Conservation (phyloP, 2,888 invertebrate genomes). For the Drosophila fulvimacula region DNA sequence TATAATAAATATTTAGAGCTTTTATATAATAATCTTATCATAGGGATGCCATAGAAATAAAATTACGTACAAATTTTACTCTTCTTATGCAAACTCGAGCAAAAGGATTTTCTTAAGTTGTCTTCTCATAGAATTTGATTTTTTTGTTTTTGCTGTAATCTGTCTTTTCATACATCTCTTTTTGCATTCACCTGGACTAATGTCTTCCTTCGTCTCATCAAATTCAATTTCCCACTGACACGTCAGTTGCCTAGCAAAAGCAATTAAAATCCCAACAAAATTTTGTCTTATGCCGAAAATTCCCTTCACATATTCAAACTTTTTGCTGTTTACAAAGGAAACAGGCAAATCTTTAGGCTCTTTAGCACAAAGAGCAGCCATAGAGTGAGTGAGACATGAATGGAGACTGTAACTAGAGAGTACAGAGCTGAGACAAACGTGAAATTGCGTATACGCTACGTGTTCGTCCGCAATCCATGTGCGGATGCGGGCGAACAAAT, state of each 20-base stretch:
- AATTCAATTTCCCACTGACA: background rate
- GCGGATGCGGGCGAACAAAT: slow-evolving; percentile 38
- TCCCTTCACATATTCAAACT: slow-evolving; percentile 6
- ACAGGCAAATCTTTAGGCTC: slow-evolving; percentile 10
- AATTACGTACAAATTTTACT: background rate
- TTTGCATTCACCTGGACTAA: background rate
- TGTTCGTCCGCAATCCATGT: slow-evolving; percentile 25
- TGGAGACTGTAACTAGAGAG: background rate
- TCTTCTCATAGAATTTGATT: background rate
- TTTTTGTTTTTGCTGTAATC: background rate
- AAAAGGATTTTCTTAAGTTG: background rate
- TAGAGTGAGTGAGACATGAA: background rate
- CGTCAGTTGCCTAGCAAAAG: slow-evolving; percentile 1
- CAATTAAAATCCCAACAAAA: slow-evolving; percentile 18
- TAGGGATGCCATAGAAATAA: background rate
- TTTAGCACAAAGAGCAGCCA: slow-evolving; percentile 39
- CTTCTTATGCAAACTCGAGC: too few relatives aligned
- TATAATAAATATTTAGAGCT: background rate
- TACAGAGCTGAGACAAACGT: slow-evolving; percentile 24
- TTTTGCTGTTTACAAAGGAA: slow-evolving; percentile 19
- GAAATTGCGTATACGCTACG: slow-evolving; percentile 30
- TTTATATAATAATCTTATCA: background rate
- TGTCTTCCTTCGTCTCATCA: background rate
- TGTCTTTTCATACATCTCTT: background rate
- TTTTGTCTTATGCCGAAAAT: slow-evolving; percentile 1